These are phyloP conservation scores for Drosophila cardini DNA, from an alignment of 1,140 invertebrate species.

Conservation along the genomic window DNA sequence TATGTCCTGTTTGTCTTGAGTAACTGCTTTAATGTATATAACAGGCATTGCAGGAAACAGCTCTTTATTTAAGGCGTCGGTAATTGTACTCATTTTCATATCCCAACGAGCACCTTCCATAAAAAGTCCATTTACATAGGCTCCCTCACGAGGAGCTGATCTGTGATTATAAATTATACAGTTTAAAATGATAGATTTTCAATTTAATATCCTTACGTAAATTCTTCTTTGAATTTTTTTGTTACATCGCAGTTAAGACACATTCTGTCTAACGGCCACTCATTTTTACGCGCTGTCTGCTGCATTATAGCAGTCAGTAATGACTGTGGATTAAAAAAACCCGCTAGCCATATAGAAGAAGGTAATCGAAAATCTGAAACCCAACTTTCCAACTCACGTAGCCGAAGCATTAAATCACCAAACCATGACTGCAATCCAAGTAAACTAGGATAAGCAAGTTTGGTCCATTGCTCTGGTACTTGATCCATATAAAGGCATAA, in stretches of 20 bases:
- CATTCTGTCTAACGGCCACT: slow-evolving; percentile 98
- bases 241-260: slow-evolving; percentile 97
- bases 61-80: slow-evolving; percentile 94
- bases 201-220: slow-evolving; percentile 86
- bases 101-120: slow-evolving; percentile 98
- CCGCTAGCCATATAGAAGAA: slow-evolving; percentile 94
- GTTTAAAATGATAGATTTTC: too few species aligned
- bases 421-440: slow-evolving; percentile 94
- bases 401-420: slow-evolving; percentile 91
- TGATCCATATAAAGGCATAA: slow-evolving; percentile 93
- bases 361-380: slow-evolving; percentile 92
- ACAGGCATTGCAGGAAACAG: slow-evolving; percentile 96
- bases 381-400: slow-evolving; percentile 93
- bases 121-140: slow-evolving; percentile 94
- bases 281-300: slow-evolving; percentile 96
- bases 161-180: slow-evolving; percentile 76
- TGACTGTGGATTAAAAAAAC: slow-evolving; percentile 98
- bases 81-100: slow-evolving; percentile 89
- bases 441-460: slow-evolving; percentile 95
- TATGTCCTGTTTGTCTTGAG: slow-evolving; percentile 94
- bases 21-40: slow-evolving; percentile 94
- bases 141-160: slow-evolving; percentile 94
- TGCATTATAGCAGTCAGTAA: slow-evolving; percentile 99
- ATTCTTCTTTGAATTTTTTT: slow-evolving; percentile 95
- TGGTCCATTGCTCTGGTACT: slow-evolving; percentile 93